Evolutionary conservation across 2,888 invertebrate genomes (phyloP).

Genomic region (Macrosoma leucophasiata): DNA sequence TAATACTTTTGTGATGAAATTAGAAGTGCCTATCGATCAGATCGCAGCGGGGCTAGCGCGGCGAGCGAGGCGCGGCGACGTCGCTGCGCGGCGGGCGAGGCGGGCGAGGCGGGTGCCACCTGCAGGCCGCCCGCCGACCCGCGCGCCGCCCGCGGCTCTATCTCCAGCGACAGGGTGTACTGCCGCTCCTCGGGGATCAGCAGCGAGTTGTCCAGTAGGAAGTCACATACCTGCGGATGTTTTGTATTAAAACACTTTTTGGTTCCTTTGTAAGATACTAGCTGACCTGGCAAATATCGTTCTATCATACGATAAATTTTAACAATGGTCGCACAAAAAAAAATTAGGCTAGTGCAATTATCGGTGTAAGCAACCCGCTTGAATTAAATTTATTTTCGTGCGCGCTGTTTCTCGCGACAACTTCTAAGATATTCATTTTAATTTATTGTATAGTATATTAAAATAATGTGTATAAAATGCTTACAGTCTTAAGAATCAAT

Average conservation of each 20-base stretch:
- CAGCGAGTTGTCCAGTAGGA: constrained; percentile 86
- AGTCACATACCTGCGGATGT: constrained; percentile 70
- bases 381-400: too few species aligned
- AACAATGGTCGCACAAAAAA: too few species aligned
- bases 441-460: too few species aligned
- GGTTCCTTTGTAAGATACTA: neutral
- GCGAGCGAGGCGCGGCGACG: constrained; percentile 69
- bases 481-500: too few species aligned
- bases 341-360: too few species aligned
- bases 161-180: constrained; percentile 86
- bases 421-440: too few species aligned
- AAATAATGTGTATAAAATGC: too few species aligned
- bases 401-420: too few species aligned
- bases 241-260: neutral
- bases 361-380: too few species aligned
- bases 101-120: constrained; percentile 33
- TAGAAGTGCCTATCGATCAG: constrained; percentile 38
- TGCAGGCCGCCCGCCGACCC: constrained; percentile 44
- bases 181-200: constrained; percentile 89
- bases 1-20: too few species aligned
- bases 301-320: too few species aligned
- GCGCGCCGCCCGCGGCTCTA: constrained; percentile 84
- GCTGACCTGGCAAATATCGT: too few species aligned
- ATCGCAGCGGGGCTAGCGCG: constrained; percentile 42
- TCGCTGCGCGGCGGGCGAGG: constrained; percentile 63